Evolutionary conservation across 2,888 invertebrate species (phyloP).

Genomic region (Epinotia demarniana): DNA sequence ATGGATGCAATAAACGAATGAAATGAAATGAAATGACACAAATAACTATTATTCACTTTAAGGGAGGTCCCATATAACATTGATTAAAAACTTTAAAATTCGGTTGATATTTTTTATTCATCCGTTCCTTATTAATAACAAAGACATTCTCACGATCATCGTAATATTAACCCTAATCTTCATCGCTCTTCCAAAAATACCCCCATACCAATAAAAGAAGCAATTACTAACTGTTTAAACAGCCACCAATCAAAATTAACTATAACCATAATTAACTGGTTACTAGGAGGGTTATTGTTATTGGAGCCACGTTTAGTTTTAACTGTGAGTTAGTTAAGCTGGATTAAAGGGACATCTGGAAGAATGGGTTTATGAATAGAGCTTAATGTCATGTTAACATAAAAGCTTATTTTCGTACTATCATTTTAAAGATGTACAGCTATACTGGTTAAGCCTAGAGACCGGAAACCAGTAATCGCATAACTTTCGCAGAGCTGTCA

Average conservation of each 20-base stretch:
- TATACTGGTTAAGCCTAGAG: too few relatives aligned
- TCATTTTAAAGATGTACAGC: neutral
- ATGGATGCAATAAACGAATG: too few relatives aligned
- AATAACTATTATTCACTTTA: too few relatives aligned
- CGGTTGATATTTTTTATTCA: neutral
- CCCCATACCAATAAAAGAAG: slow-evolving; percentile 26
- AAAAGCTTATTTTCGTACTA: neutral
- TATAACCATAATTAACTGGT: slow-evolving; percentile 54
- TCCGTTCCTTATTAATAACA: neutral
- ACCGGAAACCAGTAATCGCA: too few relatives aligned
- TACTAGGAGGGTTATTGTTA: slow-evolving; percentile 15
- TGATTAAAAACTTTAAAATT: neutral
- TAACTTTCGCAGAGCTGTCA: too few relatives aligned
- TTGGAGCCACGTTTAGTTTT: slow-evolving; percentile 22
- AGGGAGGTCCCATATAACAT: too few relatives aligned
- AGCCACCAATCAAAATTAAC: slow-evolving; percentile 28
- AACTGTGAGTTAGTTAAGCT: slow-evolving; percentile 12
- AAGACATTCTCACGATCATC: neutral
- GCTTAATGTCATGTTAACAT: neutral
- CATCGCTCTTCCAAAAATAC: slow-evolving; percentile 21
- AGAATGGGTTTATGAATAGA: neutral
- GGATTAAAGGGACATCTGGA: slow-evolving; percentile 19
- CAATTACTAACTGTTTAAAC: slow-evolving; percentile 34
- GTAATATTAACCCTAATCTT: slow-evolving; percentile 6
- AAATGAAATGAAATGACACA: too few relatives aligned